These are phyloP conservation scores for Odontocolon sp. DNA, from an alignment of 2,888 invertebrate species.

Conservation along the genomic window DNA sequence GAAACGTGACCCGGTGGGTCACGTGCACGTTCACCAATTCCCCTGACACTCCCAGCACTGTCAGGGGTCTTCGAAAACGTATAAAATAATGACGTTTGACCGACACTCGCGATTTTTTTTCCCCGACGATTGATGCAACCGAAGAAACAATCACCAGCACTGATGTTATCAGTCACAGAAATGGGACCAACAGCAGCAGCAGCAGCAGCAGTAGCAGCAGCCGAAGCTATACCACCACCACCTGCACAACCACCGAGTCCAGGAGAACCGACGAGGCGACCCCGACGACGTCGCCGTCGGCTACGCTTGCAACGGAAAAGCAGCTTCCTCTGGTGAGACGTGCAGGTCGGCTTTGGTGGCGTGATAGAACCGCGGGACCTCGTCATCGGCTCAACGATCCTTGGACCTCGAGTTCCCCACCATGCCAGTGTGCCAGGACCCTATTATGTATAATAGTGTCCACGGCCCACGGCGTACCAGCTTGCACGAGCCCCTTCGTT, in stretches of 20 bases:
- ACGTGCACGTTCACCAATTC: slow-evolving; percentile 38
- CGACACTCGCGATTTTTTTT: slow-evolving; percentile 25
- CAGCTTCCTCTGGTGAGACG: slow-evolving; percentile 66
- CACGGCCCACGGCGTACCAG: slow-evolving; percentile 52
- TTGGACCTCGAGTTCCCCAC: slow-evolving; percentile 61
- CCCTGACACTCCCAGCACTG: slow-evolving; percentile 22
- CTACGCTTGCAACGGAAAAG: slow-evolving; percentile 68
- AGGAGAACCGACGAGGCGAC: slow-evolving; percentile 62
- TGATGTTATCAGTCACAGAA: slow-evolving; percentile 1
- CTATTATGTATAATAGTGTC: slow-evolving; percentile 58
- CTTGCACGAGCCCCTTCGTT: slow-evolving; percentile 47
- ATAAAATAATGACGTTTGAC: slow-evolving; percentile 10
- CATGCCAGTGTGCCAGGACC: slow-evolving; percentile 62
- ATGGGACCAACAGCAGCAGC: slow-evolving; percentile 46
- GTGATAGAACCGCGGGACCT: slow-evolving; percentile 63
- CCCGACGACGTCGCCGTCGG: slow-evolving; percentile 68
- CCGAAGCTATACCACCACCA: slow-evolving; percentile 55
- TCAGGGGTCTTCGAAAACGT: background rate
- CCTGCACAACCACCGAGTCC: slow-evolving; percentile 65
- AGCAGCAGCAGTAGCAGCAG: slow-evolving; percentile 7
- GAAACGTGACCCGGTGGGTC: background rate
- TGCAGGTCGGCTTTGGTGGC: slow-evolving; percentile 68
- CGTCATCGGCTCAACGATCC: slow-evolving; percentile 69
- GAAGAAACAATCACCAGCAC: slow-evolving; percentile 9
- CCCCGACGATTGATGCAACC: background rate